Evolutionary conservation across 2,797 vertebrate species (phyloP), one percentile per base, ranked within the genome.

Genomic region (Diglossa cyanea): DNA sequence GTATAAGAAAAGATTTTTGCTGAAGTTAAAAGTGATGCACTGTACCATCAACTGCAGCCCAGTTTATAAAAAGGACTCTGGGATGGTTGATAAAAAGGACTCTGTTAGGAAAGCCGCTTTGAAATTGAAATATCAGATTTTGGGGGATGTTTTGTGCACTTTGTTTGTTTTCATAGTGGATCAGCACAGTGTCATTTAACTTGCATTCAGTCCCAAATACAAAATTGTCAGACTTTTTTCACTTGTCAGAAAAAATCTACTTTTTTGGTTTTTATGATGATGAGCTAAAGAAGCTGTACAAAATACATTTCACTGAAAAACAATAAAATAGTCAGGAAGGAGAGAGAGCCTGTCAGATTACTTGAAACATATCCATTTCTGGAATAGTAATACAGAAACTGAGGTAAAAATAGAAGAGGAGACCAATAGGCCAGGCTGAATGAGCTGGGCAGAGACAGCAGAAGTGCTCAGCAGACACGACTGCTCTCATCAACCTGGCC

Each of bases 351-450:
- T 51, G 83, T 60, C 71, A 73, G 51, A 55, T 70, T 90, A 33
- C 62, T 66, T 70, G 66, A 93, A 90, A 75, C 62, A 7, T 58
- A 85, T 39, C 51, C 2, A 23, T 93, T 92, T 85, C 57, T 89
- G 75, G 44, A 39, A 80, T 2, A 53, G 72, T 47, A 85, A 93
- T 71, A 54, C 11, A 74, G 74, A 92, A 66, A 54, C 12, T 16
- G 30, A 74, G 79, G 39, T 68, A 80, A 93, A 90, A 95, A 85
- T 68, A 83, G 65, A 73, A 91, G 80, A 78, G 62, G 10, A 86
- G 61, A 77, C 54, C 67, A 75, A 50, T 1, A 28, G 44, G 51
- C 79, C 74, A 42, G 26, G 25, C 30, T 4, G 6, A 88, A 84
- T 33, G n/a, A 91, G 42, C 53, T 8, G 24, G 51, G 31, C 68